Evolutionary conservation across 1,140 invertebrate species (phyloP), one percentile per base, ranked within the genome.

Genomic region (Solenopsis fugax): DNA sequence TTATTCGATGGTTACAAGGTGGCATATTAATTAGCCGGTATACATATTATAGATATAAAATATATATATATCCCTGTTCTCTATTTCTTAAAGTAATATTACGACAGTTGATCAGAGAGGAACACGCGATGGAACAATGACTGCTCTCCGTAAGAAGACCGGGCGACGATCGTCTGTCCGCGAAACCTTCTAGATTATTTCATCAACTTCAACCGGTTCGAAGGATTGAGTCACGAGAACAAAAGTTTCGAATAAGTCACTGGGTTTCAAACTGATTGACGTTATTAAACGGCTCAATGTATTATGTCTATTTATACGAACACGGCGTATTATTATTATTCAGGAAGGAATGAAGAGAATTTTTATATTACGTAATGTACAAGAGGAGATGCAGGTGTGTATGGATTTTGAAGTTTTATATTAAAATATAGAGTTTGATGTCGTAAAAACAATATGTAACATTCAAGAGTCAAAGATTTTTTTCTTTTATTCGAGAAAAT

Each of bases 41-140:
- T 91, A 91, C 81, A 91, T 89, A 91, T 87, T 90, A 90, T 90
- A 91, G 92, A 91, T 91, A 89, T 90, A 92, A 90, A 91, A 65
- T 41, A 67, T 69, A 67, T 67, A 91, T 92, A 91, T 91, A 92
- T 89, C 87, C 88, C 91, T 93, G 92, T 93, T 94, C 90, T 93
- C 90, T 93, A 90, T 91, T 94, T 93, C 91, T 91, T 90, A 91
- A 90, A 86, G 90, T 92, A 90, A 90, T 93, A 91, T 91, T 92
- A 89, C 52, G 76, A 92, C 89, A 93, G 88, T 91, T 92, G 88
- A 91, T 81, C 67, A 48, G 65, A 89, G 58, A 41, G 34, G n/a
- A 24, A 60, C 21, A 48, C 52, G 69, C 13, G 62, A 71, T 48
- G 69, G 41, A 60, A 50, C 80, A 82, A 73, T 34, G 24, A 18